Percentiles rank a stretch among this genome's conserved stretches.
phyloP scores from a whole-genome alignment of 2,888 invertebrate species.

The Drosophila subquinaria region DNA sequence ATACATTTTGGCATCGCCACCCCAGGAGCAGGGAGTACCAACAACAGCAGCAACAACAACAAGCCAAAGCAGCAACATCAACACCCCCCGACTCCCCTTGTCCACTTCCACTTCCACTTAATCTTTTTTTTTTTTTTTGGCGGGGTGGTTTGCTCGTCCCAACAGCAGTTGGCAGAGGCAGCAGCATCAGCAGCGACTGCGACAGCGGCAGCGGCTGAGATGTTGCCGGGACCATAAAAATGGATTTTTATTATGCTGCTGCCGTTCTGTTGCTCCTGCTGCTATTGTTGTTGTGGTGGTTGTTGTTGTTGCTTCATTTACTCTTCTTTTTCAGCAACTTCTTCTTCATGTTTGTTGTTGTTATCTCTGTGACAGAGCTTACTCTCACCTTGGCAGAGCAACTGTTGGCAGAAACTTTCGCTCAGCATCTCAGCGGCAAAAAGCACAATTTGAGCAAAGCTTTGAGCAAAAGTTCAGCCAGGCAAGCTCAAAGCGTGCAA shows the following conservation, averaged over 20 bases:
- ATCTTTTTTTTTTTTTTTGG: conserved; percentile 50
- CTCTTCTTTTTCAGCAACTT: conserved; percentile 17
- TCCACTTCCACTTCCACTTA: conserved; percentile 45
- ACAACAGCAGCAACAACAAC: conserved; percentile 20
- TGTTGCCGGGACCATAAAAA: conserved; percentile 76
- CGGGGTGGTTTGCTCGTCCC: conserved; percentile 57
- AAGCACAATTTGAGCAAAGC: conserved; percentile 32
- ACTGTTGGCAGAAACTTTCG: conserved; percentile 38
- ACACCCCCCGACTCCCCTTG: conserved; percentile 38
- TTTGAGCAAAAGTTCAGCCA: conserved; percentile 52
- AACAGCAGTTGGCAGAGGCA: conserved; percentile 24
- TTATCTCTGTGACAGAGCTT: conserved; percentile 67
- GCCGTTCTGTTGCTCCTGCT: conserved; percentile 29
- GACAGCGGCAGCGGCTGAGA: conserved; percentile 39
- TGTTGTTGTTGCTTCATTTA: conserved; percentile 15
- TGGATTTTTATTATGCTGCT: conserved; percentile 77
- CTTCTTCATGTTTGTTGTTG: conserved; percentile 39
- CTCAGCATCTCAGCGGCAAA: conserved; percentile 32
- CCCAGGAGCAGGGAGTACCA: conserved; percentile 29
- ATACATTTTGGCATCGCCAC: conserved; percentile 65
- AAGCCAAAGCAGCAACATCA: conserved; percentile 12
- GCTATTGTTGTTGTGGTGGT: neutral
- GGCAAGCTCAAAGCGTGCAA: neutral
- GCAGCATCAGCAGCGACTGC: conserved; percentile 29
- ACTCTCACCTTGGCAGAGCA: conserved; percentile 66